Evolutionary conservation across 2,113 vertebrate genomes (phyloP).

Genomic region (Pyrgilauda ruficollis): DNA sequence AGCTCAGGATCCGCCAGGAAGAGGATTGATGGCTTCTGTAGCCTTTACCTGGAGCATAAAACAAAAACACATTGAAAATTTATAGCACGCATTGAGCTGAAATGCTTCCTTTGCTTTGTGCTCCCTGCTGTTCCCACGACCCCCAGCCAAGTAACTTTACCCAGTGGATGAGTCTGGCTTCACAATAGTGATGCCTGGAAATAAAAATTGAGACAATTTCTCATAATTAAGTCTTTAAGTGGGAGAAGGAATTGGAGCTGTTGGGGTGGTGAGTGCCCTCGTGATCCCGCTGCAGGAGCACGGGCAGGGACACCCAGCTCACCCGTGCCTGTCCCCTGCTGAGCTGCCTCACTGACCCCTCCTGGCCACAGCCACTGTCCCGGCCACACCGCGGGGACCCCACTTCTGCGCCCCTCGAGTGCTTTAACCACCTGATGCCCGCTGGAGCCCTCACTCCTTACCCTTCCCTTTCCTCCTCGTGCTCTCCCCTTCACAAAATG

Average conservation of each 20-base stretch:
- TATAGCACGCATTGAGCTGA: background rate
- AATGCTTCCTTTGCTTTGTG: background rate
- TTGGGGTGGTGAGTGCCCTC: too few species aligned
- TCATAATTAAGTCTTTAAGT: background rate
- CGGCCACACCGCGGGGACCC: accelerated
- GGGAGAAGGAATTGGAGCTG: background rate
- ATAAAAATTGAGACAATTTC: background rate
- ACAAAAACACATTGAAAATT: background rate
- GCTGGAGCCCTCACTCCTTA: background rate
- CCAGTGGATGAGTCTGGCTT: background rate
- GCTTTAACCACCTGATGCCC: background rate
- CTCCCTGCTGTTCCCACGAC: background rate
- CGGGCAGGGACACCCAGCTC: accelerated
- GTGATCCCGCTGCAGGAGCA: background rate
- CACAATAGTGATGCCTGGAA: background rate
- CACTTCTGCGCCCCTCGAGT: accelerated
- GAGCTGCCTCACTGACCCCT: background rate
- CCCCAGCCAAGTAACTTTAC: background rate
- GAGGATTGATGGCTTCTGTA: background rate
- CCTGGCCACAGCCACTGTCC: background rate
- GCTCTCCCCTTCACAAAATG: background rate
- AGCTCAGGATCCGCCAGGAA: background rate
- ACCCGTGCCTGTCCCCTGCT: background rate
- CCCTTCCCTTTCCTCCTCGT: background rate
- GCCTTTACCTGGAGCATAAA: background rate